Evolutionary conservation across 2,797 vertebrate genomes (phyloP).

Genomic region (Thripadectes ignobilis): DNA sequence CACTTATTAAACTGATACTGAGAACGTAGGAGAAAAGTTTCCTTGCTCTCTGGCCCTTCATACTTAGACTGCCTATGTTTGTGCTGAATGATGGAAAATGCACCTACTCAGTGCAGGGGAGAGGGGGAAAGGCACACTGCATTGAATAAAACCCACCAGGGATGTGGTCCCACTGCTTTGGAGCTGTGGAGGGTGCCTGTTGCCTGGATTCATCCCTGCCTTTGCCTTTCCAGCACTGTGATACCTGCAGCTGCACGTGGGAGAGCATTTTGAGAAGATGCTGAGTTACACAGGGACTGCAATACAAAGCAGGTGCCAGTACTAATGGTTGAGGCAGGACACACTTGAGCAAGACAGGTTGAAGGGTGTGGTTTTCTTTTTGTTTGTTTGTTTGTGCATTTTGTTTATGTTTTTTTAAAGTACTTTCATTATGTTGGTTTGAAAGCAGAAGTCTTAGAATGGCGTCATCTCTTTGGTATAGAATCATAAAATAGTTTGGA

Average conservation of each 20-base stretch:
- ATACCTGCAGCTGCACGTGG: not conserved
- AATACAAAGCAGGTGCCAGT: not conserved
- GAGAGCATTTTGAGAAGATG: not conserved
- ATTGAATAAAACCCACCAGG: not conserved
- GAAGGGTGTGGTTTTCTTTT: not conserved
- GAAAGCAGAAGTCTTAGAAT: not conserved
- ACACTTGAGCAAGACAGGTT: not conserved
- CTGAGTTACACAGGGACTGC: not conserved
- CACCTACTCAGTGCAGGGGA: accelerated
- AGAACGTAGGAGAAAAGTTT: not conserved
- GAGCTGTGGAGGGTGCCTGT: not conserved
- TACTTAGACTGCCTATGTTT: not conserved
- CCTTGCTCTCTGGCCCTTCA: not conserved
- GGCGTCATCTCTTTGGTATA: not conserved
- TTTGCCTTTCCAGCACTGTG: not conserved
- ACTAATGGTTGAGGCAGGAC: not conserved
- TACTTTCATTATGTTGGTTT: not conserved
- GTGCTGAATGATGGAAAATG: not conserved
- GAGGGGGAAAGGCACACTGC: not conserved
- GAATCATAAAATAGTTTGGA: not conserved
- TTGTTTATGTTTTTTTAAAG: not conserved
- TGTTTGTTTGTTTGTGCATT: not conserved
- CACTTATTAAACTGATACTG: not conserved
- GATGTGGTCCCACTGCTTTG: not conserved
- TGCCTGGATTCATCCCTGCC: not conserved